Percentiles rank a stretch among this genome's conserved stretches.
Evolutionary conservation across 2,113 vertebrate species (phyloP).

Genomic region (Nesogale talazaci): DNA sequence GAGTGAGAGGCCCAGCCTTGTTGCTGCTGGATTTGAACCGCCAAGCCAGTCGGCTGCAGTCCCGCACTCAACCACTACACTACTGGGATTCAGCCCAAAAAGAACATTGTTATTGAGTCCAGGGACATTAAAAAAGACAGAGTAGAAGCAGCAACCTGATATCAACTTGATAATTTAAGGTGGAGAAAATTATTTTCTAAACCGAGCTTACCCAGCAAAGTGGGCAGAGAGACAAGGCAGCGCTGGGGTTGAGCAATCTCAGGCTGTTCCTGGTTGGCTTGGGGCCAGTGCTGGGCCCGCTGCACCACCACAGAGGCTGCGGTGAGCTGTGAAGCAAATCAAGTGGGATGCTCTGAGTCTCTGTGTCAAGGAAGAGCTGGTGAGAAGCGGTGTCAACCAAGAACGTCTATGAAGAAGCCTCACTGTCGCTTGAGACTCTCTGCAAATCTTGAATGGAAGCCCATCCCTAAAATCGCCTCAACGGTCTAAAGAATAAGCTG

Average conservation of each 20-base stretch:
- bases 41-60: no score
- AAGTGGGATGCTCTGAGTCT: not conserved
- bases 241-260: no score
- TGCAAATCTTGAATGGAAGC: not conserved
- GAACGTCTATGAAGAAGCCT: not conserved
- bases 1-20: no score
- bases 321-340: not conserved
- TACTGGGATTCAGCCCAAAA: no score
- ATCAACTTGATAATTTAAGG: not conserved
- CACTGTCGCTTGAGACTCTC: not conserved
- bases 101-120: not conserved
- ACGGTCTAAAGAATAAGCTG: not conserved
- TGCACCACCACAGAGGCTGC: accelerated
- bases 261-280: no score
- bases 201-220: no score
- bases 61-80: no score
- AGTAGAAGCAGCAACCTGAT: not conserved
- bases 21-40: no score
- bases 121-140: not conserved
- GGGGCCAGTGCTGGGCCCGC: not conserved
- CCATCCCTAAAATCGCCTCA: not conserved
- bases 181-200: not conserved
- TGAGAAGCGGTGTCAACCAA: not conserved
- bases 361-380: not conserved
- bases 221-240: no score